phyloP scores from a whole-genome alignment of 2,113 vertebrate genomes.

The Strigops habroptila region DNA sequence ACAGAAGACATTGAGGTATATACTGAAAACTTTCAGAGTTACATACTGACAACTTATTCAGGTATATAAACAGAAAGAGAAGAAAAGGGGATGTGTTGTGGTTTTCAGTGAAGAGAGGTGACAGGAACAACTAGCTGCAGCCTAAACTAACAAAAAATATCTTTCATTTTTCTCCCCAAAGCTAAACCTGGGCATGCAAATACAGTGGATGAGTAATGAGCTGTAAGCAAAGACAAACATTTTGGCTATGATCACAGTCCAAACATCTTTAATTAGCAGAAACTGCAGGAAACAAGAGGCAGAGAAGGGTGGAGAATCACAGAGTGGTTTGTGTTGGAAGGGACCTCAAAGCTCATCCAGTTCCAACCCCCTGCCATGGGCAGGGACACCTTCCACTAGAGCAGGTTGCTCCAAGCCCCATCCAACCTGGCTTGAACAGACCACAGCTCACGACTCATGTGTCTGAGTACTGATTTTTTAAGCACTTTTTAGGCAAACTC shows the following conservation, averaged over 20 bases:
- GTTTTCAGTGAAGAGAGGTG: background rate
- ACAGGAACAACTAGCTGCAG: background rate
- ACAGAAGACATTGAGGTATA: background rate
- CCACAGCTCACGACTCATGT: background rate
- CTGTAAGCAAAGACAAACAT: background rate
- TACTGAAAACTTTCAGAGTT: background rate
- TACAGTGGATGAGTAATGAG: accelerated
- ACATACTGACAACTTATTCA: background rate
- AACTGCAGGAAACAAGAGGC: no score
- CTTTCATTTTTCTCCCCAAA: background rate
- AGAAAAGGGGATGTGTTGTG: background rate
- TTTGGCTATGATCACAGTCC: no score
- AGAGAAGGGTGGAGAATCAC: background rate
- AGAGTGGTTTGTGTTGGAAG: background rate
- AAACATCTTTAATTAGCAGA: background rate
- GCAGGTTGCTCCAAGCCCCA: background rate
- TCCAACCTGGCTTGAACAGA: background rate
- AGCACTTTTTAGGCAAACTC: background rate
- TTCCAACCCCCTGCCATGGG: background rate
- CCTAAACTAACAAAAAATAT: no score
- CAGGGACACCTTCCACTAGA: background rate
- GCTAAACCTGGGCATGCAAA: background rate
- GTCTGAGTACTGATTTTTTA: background rate
- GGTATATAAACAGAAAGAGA: background rate
- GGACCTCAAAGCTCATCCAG: background rate